Evolutionary conservation across 2,113 vertebrate genomes (phyloP), one percentile per base, ranked within the genome.

Genomic region (Takifugu bimaculatus): DNA sequence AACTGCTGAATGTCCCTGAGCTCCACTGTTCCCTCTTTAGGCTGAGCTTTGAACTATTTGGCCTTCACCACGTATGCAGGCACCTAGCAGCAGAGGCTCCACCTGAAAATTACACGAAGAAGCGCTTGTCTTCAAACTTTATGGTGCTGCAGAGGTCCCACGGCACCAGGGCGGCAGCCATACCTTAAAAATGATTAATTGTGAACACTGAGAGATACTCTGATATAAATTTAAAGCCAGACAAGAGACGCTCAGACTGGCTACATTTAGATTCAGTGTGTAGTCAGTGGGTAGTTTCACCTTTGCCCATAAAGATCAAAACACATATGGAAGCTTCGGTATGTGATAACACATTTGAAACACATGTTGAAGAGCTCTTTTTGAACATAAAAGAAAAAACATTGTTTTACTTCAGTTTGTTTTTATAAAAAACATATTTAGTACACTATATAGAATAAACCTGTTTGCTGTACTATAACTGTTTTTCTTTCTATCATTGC

Each of bases 61-160:
- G 76, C 81, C 83, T 87, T 87, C 71, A 57, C 56, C 64, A 67
- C 66, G 58, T 65, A 72, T 69, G 60, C 68, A 72, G 72, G 68
- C 57, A 3, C 53, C 63, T 67, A 76, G 62, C 70, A 74, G 64
- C 75, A 78, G 72, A 68, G 63, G 57, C 74, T 78, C 59, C 47
- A 77, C 53, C 73, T 65, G 68, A 60, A 13, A 63, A 70, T 78
- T 75, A 74, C 55, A 82, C 51, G 66, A 61, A 67, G 65, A 82
- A 66, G 66, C 87, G 87, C 88, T 91, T 89, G 88, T 76, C 60
- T 82, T 88, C 72, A 78, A 79, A 71, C 77, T 75, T 54, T 25
- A 57, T 61, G 67, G 61, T 75, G 80, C 72, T 56, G 50, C 54
- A 55, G 69, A 76, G 86, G 77, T 80, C 68, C 56, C 73, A 63